phyloP scores from a whole-genome alignment of 2,888 invertebrate genomes.

The Arctia plantaginis region DNA sequence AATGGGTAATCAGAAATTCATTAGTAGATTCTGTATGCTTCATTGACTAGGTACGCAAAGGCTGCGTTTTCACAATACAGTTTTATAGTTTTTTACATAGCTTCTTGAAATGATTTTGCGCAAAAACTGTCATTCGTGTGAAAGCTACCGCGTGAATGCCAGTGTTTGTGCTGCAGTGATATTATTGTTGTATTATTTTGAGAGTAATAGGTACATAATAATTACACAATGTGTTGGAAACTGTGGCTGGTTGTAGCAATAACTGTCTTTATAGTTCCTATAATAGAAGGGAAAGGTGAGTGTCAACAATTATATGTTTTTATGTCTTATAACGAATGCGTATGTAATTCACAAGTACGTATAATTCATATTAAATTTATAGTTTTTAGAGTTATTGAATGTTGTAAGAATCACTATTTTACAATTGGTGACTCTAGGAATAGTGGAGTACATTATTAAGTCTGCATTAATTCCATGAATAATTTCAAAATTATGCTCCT shows the following conservation, averaged over 20 bases:
- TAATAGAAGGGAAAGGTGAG: conserved; percentile 45
- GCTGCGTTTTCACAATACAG: conserved; percentile 44
- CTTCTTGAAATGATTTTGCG: conserved; percentile 45
- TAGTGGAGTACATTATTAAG: no score
- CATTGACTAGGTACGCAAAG: conserved; percentile 35
- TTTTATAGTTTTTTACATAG: conserved; percentile 43
- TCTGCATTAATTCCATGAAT: no score
- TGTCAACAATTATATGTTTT: not conserved
- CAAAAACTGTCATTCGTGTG: conserved; percentile 52
- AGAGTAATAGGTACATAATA: conserved; percentile 16
- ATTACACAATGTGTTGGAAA: conserved; percentile 40
- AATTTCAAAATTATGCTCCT: no score
- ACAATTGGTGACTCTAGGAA: no score
- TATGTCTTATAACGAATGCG: not conserved
- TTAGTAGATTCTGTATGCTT: conserved; percentile 37
- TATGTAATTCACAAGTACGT: no score
- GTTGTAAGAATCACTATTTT: no score
- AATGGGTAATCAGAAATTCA: conserved; percentile 34
- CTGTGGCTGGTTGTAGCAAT: conserved; percentile 31
- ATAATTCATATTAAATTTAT: no score
- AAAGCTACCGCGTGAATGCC: conserved; percentile 43
- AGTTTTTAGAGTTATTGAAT: no score
- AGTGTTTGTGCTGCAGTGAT: conserved; percentile 30
- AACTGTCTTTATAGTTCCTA: conserved; percentile 30
- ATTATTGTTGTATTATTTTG: conserved; percentile 27